Conservation (phyloP, 2,888 invertebrate species). For the Melanostoma scalare region DNA sequence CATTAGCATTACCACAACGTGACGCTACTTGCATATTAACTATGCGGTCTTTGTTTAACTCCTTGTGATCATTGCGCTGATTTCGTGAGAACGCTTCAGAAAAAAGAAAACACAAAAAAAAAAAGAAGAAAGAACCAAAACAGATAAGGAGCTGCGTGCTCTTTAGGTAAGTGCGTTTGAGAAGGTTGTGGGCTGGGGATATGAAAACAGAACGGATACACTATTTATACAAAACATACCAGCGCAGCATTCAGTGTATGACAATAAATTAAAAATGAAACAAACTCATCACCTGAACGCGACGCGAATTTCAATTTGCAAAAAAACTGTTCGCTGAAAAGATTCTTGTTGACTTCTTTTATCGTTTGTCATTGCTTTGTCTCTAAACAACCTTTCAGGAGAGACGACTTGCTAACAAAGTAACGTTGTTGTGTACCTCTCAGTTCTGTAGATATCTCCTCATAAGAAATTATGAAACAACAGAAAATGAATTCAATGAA, state of each 20-base stretch:
- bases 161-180: neutral
- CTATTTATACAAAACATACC: slow-evolving; percentile 12
- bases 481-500: too few species aligned
- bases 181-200: slow-evolving; percentile 42
- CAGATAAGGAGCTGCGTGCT: neutral
- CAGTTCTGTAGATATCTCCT: too few species aligned
- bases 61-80: slow-evolving; percentile 54
- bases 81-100: slow-evolving; percentile 56
- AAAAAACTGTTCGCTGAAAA: slow-evolving; percentile 24
- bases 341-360: slow-evolving; percentile 40
- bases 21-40: slow-evolving; percentile 68
- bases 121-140: neutral
- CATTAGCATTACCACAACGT: slow-evolving; percentile 62
- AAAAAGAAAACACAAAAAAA: slow-evolving; percentile 23
- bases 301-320: slow-evolving; percentile 61
- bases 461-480: too few species aligned
- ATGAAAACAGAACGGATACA: slow-evolving; percentile 37
- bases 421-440: too few species aligned
- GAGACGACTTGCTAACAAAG: neutral
- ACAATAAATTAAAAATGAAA: slow-evolving; percentile 72
- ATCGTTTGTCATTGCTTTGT: slow-evolving; percentile 46
- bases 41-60: slow-evolving; percentile 14
- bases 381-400: slow-evolving; percentile 37
- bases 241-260: slow-evolving; percentile 40
- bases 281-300: slow-evolving; percentile 71